A percentile compares a stretch with the other conserved stretches of the same genome.
Conservation (phyloP, 2,888 invertebrate species). For the Ariolimax columbianus region DNA sequence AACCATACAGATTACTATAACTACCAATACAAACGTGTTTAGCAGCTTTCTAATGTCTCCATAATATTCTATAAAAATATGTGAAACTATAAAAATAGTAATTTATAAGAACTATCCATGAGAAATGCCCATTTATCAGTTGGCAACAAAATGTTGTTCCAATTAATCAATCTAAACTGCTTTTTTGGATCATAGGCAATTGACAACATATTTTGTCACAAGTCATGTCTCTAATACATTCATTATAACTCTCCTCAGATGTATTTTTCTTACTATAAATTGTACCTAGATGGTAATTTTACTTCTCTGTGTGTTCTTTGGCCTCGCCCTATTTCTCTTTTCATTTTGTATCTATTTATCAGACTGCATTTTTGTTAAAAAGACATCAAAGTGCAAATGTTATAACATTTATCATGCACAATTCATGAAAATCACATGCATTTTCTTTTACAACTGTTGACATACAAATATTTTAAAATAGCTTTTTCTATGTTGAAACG, state of each 20-base stretch:
- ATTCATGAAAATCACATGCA: background rate
- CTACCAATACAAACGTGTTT: no score
- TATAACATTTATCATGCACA: background rate
- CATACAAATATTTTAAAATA: background rate
- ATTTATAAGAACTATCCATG: no score
- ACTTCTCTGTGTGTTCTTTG: background rate
- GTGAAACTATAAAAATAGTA: no score
- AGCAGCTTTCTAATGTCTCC: no score
- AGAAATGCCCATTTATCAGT: no score
- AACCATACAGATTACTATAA: no score
- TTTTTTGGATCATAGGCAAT: background rate
- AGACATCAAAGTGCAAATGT: background rate
- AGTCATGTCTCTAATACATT: background rate
- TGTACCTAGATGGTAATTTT: no score
- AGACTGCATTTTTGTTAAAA: background rate
- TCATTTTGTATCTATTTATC: background rate
- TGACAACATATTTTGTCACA: background rate
- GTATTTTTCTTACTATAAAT: background rate
- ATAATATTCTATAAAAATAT: no score
- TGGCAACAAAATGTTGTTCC: no score
- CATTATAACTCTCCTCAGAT: background rate
- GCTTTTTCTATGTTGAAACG: background rate
- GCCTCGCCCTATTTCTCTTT: background rate
- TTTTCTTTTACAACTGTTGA: background rate
- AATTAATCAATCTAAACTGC: no score